A percentile compares a stretch with the other conserved stretches of the same genome.
Conservation (phyloP, 2,888 invertebrate genomes). For the Drosophila peninsularis region DNA sequence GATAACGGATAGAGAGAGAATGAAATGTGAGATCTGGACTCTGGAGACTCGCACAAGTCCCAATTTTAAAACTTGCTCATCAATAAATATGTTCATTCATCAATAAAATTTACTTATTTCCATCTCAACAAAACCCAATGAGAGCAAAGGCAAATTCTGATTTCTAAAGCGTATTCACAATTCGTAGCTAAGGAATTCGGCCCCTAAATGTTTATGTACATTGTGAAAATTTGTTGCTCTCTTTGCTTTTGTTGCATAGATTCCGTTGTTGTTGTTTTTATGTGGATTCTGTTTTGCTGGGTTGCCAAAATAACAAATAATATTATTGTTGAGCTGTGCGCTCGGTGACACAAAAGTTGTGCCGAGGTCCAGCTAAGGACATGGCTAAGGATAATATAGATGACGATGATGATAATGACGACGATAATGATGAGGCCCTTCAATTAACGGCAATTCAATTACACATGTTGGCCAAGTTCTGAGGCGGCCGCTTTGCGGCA, state of each 20-base stretch:
- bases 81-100: no score
- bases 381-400: background rate
- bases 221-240: slow-evolving; percentile 9
- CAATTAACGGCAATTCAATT: slow-evolving; percentile 69
- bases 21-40: no score
- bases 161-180: slow-evolving; percentile 2
- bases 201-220: background rate
- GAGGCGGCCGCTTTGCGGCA: slow-evolving; percentile 28
- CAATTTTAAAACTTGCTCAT: no score
- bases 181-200: background rate
- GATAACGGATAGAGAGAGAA: no score
- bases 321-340: slow-evolving; percentile 41
- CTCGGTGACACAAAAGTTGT: slow-evolving; percentile 58
- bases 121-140: background rate
- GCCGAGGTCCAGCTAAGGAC: background rate
- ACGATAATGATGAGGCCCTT: slow-evolving; percentile 38
- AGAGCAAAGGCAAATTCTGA: background rate
- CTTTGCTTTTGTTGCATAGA: slow-evolving; percentile 14
- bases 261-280: slow-evolving; percentile 21
- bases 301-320: slow-evolving; percentile 57
- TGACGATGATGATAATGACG: slow-evolving; percentile 1
- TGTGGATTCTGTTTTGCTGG: slow-evolving; percentile 62
- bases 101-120: background rate
- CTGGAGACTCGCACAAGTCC: no score
- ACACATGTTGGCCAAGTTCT: slow-evolving; percentile 38